Evolutionary conservation across 2,797 vertebrate genomes (phyloP).

Genomic region (Oceanodroma leucorhoa): DNA sequence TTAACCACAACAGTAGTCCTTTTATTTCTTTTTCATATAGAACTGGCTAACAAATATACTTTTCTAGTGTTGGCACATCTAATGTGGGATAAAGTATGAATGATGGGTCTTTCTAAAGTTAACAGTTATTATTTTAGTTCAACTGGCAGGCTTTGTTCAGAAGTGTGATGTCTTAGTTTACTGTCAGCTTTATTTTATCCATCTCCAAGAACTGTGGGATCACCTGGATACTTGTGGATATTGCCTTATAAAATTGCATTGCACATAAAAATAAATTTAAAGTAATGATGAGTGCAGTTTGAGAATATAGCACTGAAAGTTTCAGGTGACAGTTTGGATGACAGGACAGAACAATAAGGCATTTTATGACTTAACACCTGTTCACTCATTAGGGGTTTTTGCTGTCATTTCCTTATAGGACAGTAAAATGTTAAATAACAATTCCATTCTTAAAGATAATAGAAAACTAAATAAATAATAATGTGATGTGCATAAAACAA

Average conservation of each 20-base stretch:
- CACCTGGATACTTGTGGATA: conserved; percentile 16
- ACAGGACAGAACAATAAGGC: neutral
- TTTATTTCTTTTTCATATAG: conserved; percentile 40
- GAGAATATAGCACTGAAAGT: neutral
- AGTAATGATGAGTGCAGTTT: neutral
- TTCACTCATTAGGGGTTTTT: neutral
- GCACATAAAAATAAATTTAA: neutral
- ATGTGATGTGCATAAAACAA: neutral
- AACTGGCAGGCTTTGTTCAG: conserved; percentile 22
- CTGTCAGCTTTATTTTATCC: conserved; percentile 37
- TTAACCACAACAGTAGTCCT: conserved; percentile 23
- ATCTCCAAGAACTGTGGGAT: conserved; percentile 10
- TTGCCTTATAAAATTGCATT: conserved; percentile 15
- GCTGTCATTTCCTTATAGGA: neutral
- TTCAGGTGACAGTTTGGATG: neutral
- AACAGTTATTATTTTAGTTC: conserved; percentile 45
- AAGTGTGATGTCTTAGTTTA: conserved; percentile 29
- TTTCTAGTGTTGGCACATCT: conserved; percentile 28
- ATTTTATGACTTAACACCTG: neutral
- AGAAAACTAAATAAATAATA: neutral
- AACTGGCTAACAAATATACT: conserved; percentile 58
- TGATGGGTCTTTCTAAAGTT: conserved; percentile 32
- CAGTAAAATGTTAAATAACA: neutral
- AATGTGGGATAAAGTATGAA: conserved; percentile 25
- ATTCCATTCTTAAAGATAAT: neutral